Percentiles rank a stretch among this genome's conserved stretches.
Evolutionary conservation across 2,113 vertebrate genomes (phyloP).

Genomic region (chimpanzee (Pan troglodytes)): NHGRI_mPanTro3-v2.1_pri NC_072410.2:111943501-111944000

Average conservation of each 20-base stretch:
- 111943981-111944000: background rate
- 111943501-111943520: too few relatives aligned
- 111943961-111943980: too few relatives aligned
- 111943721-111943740: accelerated
- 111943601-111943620: too few relatives aligned
- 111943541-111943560: background rate
- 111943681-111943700: background rate
- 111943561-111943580: background rate
- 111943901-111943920: background rate
- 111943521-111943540: background rate
- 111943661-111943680: background rate
- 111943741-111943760: background rate
- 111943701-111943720: background rate
- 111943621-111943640: too few relatives aligned
- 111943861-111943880: too few relatives aligned
- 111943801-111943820: too few relatives aligned
- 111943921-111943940: too few relatives aligned
- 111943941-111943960: background rate
- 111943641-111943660: too few relatives aligned
- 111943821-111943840: background rate
- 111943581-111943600: background rate
- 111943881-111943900: background rate
- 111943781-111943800: background rate
- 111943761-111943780: too few relatives aligned
- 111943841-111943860: background rate